Conservation (phyloP, 1,140 invertebrate genomes). For the Pseudomyrmex cubaensis region DNA sequence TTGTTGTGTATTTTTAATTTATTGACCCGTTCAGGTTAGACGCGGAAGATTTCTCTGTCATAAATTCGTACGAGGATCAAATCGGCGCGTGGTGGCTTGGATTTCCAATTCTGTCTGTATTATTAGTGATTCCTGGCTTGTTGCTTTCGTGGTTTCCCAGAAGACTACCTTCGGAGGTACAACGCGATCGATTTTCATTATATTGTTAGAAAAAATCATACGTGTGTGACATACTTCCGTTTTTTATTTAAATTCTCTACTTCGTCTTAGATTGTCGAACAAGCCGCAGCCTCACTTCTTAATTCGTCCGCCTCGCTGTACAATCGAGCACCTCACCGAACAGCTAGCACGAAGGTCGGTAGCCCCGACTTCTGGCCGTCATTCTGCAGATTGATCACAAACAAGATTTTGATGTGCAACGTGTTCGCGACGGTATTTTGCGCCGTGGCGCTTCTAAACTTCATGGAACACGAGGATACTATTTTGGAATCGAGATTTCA, state of each 20-base stretch:
- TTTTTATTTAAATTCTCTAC: too few relatives aligned
- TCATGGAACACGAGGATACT: slow-evolving; percentile 85
- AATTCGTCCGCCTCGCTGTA: slow-evolving; percentile 61
- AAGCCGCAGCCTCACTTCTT: slow-evolving; percentile 85
- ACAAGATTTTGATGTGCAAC: slow-evolving; percentile 87
- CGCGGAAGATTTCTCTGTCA: slow-evolving; percentile 73
- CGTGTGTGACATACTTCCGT: too few relatives aligned
- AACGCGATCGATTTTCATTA: background rate
- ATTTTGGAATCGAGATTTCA: slow-evolving; percentile 87
- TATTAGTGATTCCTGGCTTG: slow-evolving; percentile 77
- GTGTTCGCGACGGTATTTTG: slow-evolving; percentile 86
- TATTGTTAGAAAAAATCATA: background rate
- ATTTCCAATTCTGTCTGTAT: slow-evolving; percentile 79
- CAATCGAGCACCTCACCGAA: slow-evolving; percentile 59
- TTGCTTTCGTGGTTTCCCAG: slow-evolving; percentile 81
- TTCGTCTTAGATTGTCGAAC: slow-evolving; percentile 83
- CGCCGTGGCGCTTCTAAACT: slow-evolving; percentile 86
- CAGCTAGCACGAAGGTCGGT: slow-evolving; percentile 68
- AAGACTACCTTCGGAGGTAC: slow-evolving; percentile 81
- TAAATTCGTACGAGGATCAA: slow-evolving; percentile 79
- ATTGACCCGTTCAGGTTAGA: slow-evolving; percentile 75
- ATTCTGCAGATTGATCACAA: slow-evolving; percentile 86
- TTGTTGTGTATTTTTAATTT: slow-evolving; percentile 27
- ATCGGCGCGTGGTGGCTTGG: slow-evolving; percentile 84
- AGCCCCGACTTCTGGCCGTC: slow-evolving; percentile 85